Evolutionary conservation across 2,888 invertebrate species (phyloP).

Genomic region (Bursaphelenchus okinawaensis): DNA sequence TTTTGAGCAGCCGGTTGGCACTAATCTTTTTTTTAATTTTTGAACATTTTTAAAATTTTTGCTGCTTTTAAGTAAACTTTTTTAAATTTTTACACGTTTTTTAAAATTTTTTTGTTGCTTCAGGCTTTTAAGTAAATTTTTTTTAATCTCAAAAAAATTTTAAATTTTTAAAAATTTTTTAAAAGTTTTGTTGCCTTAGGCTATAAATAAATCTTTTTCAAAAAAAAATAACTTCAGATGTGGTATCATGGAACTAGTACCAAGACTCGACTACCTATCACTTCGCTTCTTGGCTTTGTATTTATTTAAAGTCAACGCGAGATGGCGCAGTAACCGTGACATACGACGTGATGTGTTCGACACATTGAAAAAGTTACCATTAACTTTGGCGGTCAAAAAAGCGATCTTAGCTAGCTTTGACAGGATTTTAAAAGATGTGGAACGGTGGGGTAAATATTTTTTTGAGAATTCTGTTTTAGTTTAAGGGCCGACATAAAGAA

Average conservation of each 20-base stretch:
- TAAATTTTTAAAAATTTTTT: neutral
- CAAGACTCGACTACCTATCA: conserved; percentile 12
- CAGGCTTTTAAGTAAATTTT: too few relatives aligned
- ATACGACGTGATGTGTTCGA: conserved; percentile 20
- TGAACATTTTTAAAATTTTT: too few relatives aligned
- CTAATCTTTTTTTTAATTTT: too few relatives aligned
- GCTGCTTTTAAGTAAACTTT: too few relatives aligned
- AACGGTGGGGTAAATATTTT: conserved; percentile 29
- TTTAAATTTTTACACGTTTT: too few relatives aligned
- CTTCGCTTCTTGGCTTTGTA: conserved; percentile 20
- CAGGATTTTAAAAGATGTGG: conserved; percentile 24
- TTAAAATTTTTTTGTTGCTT: too few relatives aligned
- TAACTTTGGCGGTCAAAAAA: conserved; percentile 14
- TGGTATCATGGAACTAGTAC: neutral
- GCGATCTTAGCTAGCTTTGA: conserved; percentile 20
- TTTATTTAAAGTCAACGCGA: conserved; percentile 24
- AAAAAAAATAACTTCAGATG: neutral
- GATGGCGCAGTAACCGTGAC: conserved; percentile 26
- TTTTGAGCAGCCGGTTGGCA: too few relatives aligned
- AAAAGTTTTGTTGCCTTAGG: neutral
- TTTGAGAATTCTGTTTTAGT: too few relatives aligned
- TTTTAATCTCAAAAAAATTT: too few relatives aligned
- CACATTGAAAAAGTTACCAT: conserved; percentile 16
- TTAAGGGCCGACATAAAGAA: too few relatives aligned
- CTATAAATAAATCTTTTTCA: neutral